These are phyloP conservation scores for Heliconius charithonia DNA, from an alignment of 2,888 invertebrate genomes.

Conservation along the genomic window DNA sequence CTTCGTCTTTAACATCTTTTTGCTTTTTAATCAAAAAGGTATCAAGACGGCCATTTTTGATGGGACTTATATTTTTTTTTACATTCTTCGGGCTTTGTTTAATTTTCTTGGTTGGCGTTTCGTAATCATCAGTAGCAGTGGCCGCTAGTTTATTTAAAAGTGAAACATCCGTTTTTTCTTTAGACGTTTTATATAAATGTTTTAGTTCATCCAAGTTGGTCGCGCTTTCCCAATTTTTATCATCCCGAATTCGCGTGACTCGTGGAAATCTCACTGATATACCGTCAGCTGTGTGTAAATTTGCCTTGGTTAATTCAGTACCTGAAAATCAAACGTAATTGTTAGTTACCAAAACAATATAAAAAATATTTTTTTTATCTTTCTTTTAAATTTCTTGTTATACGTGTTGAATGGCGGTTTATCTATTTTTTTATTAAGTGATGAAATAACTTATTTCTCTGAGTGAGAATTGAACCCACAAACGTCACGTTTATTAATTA, in stretches of 20 bases:
- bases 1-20: conserved; percentile 38
- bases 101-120: conserved; percentile 62
- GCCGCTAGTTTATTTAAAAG: conserved; percentile 79
- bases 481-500: too few relatives aligned
- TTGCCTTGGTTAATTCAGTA: conserved; percentile 90
- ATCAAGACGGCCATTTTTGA: conserved; percentile 43
- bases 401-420: too few relatives aligned
- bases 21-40: conserved; percentile 45
- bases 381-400: too few relatives aligned
- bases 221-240: conserved; percentile 93
- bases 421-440: too few relatives aligned
- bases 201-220: conserved; percentile 90
- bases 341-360: not conserved
- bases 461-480: too few relatives aligned
- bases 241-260: conserved; percentile 91
- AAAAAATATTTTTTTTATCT: not conserved
- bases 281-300: conserved; percentile 95
- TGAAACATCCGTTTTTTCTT: conserved; percentile 85
- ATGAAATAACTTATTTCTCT: too few relatives aligned
- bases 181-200: conserved; percentile 87
- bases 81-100: conserved; percentile 57
- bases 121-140: conserved; percentile 55
- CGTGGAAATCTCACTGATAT: conserved; percentile 97
- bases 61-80: conserved; percentile 29
- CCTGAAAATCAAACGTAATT: conserved; percentile 68